A percentile compares a stretch with the other conserved stretches of the same genome.
phyloP scores from a whole-genome alignment of 2,888 invertebrate species.

The Campopleginae sp. region DNA sequence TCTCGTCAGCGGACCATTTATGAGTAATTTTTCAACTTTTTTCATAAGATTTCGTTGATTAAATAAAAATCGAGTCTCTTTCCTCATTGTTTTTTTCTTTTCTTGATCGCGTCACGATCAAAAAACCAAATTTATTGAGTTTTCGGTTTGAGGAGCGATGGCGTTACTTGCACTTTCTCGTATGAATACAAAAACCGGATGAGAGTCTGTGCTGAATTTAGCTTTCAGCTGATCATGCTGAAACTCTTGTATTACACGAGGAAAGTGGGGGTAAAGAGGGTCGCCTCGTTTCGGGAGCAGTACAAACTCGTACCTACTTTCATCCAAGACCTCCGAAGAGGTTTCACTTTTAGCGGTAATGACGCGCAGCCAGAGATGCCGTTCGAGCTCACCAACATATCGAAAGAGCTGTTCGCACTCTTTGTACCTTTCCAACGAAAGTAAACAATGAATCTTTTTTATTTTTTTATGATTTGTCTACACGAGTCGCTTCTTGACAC shows the following conservation, averaged over 20 bases:
- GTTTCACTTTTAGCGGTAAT: conserved; percentile 79
- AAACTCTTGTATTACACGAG: neutral
- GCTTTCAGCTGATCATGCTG: neutral
- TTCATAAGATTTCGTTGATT: neutral
- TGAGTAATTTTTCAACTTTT: neutral
- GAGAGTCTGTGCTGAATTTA: neutral
- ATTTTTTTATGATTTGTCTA: neutral
- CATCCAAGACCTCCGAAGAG: conserved; percentile 67
- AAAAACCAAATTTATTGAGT: neutral
- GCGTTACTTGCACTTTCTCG: neutral
- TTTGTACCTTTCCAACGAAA: neutral
- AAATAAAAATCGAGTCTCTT: neutral
- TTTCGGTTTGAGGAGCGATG: neutral
- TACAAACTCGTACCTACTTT: conserved; percentile 74
- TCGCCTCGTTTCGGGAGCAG: conserved; percentile 35
- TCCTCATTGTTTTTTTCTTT: neutral
- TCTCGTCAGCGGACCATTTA: neutral
- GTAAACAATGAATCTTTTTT: conserved; percentile 19
- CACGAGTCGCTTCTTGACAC: neutral
- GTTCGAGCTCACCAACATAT: conserved; percentile 13
- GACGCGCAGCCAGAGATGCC: conserved; percentile 59
- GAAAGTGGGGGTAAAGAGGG: conserved; percentile 21
- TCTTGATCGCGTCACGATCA: neutral
- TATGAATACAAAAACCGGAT: neutral
- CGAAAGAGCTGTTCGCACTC: neutral